Base-by-base conservation (phyloP, 92 coral and sea anemone species). In the Epizoanthus illoricatus region DNA sequence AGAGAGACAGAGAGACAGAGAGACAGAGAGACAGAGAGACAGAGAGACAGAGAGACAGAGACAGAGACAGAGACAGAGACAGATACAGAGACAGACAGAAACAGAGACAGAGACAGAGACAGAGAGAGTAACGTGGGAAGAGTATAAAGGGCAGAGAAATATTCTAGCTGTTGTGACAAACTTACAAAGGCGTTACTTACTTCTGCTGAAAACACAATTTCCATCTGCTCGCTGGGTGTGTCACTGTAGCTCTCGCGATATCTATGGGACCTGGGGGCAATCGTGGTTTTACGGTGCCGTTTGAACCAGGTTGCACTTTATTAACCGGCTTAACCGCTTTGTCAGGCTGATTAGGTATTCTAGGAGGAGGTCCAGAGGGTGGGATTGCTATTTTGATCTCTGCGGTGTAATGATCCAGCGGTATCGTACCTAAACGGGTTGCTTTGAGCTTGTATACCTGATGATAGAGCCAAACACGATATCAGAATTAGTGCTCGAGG, bases 401-500 rank as follows among this genome's bases (percentile, higher is more conserved):
- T 45, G 82, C 82, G 49, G 61, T 78, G 39, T 78, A 78, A 16
- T n/a, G 49, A 24, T 78, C 42, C 21, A 45, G 71, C 67, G 71
- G 82, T 43, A 47, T 78, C 7, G 70, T 63, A 15, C 82, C 82
- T 59, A 78, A 56, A 42, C n/a, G 57, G 20, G 82, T 12, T 21
- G 61, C 13, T 43, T 42, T 63, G 18, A 63, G 15, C n/a, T 63
- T 63, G 69, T 78, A 78, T 61, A 62, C 41, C 82, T 78, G 42
- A 16, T 64, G 58, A 43, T 68, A 9, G 21, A 64, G 61, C 45
- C 0, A 7, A 64, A 24, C 40, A 45, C n/a, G 24, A 45, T 4
- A 43, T 18, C 11, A 3, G 12, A 40, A 18, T 19, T 63, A 21
- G 41, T 28, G 36, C 13, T 3, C 10, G 56, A 9, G 56, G 12